Evolutionary conservation across 2,797 vertebrate species (phyloP), one percentile per base, ranked within the genome.

Genomic region (Coracias cyanogaster): DNA sequence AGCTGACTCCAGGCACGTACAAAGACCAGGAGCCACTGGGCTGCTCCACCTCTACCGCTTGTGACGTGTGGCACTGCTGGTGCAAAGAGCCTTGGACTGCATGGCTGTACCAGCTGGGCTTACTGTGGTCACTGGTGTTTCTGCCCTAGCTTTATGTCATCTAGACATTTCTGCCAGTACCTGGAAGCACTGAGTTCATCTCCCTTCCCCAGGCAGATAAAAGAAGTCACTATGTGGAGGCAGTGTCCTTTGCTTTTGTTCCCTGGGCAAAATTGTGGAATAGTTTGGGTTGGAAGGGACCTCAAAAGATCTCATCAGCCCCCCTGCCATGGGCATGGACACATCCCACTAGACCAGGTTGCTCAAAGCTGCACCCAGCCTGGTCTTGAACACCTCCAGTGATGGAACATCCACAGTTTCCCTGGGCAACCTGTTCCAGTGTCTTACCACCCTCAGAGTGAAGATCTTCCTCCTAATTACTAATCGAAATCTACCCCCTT

Each of bases 1-100:
- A 95, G 86, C 66, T 96, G 95, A 95, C 92, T 93, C 20, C 55
- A n/a, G 71, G 83, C 96, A 97, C 89, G 66, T 96, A 93, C 3
- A 2, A 66, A 62, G 33, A 10, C 77, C 3, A 1, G 55, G 82
- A 93, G 52, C 85, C 2, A 1, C 76, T 51, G 72, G 76, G 57
- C 91, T 93, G 73, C 26, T 91, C 58, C 76, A 83, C 60, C 83
- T 82, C 77, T 29, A 16, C 62, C 55, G 7, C 54, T 51, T 1
- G 3, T 96, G 94, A 92, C 22, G 2, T 51, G 48, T 1, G 16
- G 35, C 28, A 2, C 48, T 5, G n/a, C 26, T n/a, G 21, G 26
- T 3, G 25, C 55, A 58, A 64, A 62, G 45, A 49, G 61, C 71
- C 65, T 74, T 9, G 20, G 21, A 1, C 33, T 49, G 60, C 3